These are phyloP conservation scores for Ametastegia equiseti DNA, from an alignment of 2,888 invertebrate species.

Conservation along the genomic window DNA sequence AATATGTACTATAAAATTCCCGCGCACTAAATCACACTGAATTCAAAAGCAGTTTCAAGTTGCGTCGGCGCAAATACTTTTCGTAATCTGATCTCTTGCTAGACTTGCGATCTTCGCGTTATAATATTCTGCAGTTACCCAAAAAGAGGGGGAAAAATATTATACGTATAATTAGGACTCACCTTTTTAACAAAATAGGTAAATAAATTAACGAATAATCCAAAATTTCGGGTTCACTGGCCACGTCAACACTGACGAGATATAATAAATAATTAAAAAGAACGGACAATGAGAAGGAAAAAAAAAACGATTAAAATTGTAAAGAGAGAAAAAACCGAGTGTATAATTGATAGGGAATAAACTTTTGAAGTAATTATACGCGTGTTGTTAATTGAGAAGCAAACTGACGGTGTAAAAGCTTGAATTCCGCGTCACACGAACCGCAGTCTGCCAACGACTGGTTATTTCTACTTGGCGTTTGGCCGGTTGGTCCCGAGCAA, in stretches of 20 bases:
- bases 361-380: not conserved
- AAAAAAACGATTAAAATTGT: not conserved
- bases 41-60: not conserved
- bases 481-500: constrained; percentile 5
- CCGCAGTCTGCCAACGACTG: constrained; percentile 45
- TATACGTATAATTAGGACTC: not conserved
- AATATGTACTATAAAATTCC: not conserved
- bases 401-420: not conserved
- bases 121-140: no score
- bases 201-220: constrained; percentile 17
- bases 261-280: not conserved
- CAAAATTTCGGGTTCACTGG: constrained; percentile 23
- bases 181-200: not conserved
- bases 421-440: constrained; percentile 42
- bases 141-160: no score
- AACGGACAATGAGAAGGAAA: not conserved
- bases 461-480: constrained; percentile 35
- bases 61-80: not conserved
- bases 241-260: constrained; percentile 14
- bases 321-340: not conserved
- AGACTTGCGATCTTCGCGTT: no score
- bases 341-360: not conserved
- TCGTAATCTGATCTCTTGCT: not conserved
- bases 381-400: not conserved
- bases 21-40: not conserved